Base-by-base conservation (phyloP, 2,113 vertebrate genomes). In the Oxygymnocypris stewartii region DNA sequence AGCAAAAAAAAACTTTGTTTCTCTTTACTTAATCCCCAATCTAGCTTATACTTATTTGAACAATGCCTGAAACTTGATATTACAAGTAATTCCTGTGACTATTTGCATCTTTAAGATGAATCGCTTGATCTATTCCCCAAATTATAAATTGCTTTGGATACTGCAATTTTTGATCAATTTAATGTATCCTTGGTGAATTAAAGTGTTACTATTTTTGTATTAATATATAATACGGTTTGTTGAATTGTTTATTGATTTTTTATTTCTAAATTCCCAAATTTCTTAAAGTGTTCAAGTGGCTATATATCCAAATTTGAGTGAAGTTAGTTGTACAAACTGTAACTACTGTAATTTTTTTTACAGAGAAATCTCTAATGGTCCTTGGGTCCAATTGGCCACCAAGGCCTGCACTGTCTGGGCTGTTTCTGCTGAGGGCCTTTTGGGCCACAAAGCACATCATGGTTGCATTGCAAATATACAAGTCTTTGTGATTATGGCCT, bases 401-500 rank as follows among this genome's bases (percentile, higher is more conserved):
- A 77, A 54, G 47, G 75, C 75, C n/a, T n/a, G n/a, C 44, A 47
- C 25, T 37, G 2, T 78, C 7, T 9, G 14, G 25, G 28, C 6
- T 54, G 13, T 51, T 77, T 75, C 54, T 59, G 42, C 65, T 65
- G 47, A 84, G 67, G 67, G 5, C 35, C n/a, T 74, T 13, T 25
- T n/a, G 42, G 74, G n/a, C 74, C 44, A 47, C 74, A 73, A n/a
- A 31, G 7, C 54, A 80, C 63, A 57, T 31, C 25, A 57, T 77
- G 71, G 13, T 40, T 78, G 57, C 79, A 54, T 81, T 37, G n/a
- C 80, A 71, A 40, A 61, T 35, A 54, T 59, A n/a, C 8, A n/a
- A 28, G 65, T 84, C 82, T 42, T 16, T 82, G 57, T 67, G 61
- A 75, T 65, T 42, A 76, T 75, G 28, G 1, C 76, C 44, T 82